Evolutionary conservation across 2,888 invertebrate species (phyloP).

Genomic region (Adelphocoris suturalis): DNA sequence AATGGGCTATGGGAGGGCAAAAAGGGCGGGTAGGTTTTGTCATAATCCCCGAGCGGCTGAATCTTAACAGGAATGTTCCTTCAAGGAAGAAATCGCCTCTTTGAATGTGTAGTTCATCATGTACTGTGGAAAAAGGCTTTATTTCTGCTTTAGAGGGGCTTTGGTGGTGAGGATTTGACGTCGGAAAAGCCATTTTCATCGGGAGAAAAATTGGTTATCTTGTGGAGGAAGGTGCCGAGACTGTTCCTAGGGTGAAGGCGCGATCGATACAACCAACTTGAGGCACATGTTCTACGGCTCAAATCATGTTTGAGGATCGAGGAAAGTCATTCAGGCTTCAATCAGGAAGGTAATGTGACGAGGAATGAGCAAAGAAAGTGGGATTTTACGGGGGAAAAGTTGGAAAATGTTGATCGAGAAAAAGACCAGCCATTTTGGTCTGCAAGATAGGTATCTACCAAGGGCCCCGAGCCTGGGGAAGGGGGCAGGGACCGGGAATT

Average conservation of each 20-base stretch:
- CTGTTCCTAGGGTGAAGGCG: constrained; percentile 39
- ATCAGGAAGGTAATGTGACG: too few species aligned
- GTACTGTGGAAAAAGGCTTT: background rate
- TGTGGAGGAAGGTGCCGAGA: constrained; percentile 4
- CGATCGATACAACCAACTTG: constrained; percentile 25
- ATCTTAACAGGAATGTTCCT: background rate
- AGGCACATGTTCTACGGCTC: constrained; percentile 8
- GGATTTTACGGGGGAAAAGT: too few species aligned
- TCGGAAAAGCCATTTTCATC: background rate
- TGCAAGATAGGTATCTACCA: constrained; percentile 54
- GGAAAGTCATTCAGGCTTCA: too few species aligned
- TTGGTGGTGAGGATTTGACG: background rate
- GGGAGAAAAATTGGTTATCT: constrained; percentile 27
- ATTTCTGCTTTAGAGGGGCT: background rate
- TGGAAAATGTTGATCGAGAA: background rate
- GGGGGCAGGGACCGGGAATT: constrained; percentile 29
- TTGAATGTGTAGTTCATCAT: background rate
- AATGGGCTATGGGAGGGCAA: background rate
- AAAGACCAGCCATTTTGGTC: constrained; percentile 54
- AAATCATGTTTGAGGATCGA: background rate
- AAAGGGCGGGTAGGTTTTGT: constrained; percentile 22
- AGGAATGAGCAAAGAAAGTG: too few species aligned
- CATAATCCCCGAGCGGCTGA: background rate
- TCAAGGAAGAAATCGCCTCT: too few species aligned
- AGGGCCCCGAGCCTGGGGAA: background rate